Conservation (phyloP, 1,140 invertebrate genomes). For the Dendrolimus punctatus region DNA sequence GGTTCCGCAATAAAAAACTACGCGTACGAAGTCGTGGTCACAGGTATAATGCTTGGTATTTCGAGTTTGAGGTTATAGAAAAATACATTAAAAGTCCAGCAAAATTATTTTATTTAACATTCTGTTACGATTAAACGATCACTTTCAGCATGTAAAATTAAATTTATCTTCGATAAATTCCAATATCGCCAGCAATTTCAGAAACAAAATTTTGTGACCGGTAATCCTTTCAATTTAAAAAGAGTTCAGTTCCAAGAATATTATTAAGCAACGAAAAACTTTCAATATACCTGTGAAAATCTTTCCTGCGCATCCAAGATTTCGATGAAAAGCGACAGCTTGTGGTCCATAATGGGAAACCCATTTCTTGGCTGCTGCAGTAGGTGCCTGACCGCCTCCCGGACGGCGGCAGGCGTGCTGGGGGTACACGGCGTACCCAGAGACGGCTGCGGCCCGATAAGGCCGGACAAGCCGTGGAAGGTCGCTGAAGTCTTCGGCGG, state of each 20-base stretch:
- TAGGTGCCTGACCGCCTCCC: constrained; percentile 79
- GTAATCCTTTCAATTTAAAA: background rate
- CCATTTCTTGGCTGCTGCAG: constrained; percentile 79
- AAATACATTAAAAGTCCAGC: too few species aligned
- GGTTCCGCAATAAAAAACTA: too few species aligned
- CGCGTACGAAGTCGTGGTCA: too few species aligned
- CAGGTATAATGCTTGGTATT: too few species aligned
- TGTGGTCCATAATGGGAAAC: constrained; percentile 82
- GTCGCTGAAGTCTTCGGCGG: constrained; percentile 74
- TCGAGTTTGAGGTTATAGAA: too few species aligned
- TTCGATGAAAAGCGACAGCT: constrained; percentile 83
- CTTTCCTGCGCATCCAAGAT: constrained; percentile 85
- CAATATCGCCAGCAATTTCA: too few species aligned
- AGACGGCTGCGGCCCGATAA: constrained; percentile 33
- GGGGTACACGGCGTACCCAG: constrained; percentile 63
- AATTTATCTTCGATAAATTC: too few species aligned
- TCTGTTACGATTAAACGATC: too few species aligned
- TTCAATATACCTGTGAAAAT: constrained; percentile 80
- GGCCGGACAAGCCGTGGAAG: constrained; percentile 73
- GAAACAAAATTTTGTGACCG: background rate
- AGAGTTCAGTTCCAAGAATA: background rate
- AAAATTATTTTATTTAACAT: too few species aligned
- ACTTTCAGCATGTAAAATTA: too few species aligned
- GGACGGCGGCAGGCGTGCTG: constrained; percentile 72
- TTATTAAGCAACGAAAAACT: constrained; percentile 1